Base-by-base conservation (phyloP, 2,797 vertebrate genomes). In the Hybognathus amarus region DNA sequence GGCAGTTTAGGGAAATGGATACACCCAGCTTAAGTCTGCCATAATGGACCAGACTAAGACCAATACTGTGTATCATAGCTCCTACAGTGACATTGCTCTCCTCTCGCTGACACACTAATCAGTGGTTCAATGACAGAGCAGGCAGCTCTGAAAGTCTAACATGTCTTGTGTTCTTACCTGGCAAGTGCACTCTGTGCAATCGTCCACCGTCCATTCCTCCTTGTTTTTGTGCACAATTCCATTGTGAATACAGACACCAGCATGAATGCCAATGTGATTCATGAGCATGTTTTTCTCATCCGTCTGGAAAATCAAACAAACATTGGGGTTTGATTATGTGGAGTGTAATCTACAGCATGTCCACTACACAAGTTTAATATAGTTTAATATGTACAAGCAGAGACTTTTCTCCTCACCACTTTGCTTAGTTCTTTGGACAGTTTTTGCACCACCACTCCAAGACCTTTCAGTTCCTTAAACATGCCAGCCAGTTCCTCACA, bases 181-280 rank as follows among this genome's bases (percentile, higher is more conserved):
- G 92, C 98, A 99, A 90, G 96, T 98, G 91, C 98, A 99, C 92
- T 97, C 96, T 0, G 98, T 99, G 89, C 98, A 99, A 92, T 96
- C 96, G 2, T 99, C 98, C 2, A 99, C 96, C 0, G 97, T 99
- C 98, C 98, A 99, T 85, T 98, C 97, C 0, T 96, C 96, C 13
- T 92, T 94, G 88, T 98, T 97, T 91, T 95, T 96, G 90, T 96
- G 96, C 83, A 96, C 88, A 13, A 98, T 94, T 36, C 97, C 97
- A 8, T 99, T 98, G 92, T 99, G 96, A 88, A 97, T 91, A 90
- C 98, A 99, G 8, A 95, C 95, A 22, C 96, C 96, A 0, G 91
- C 92, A 85, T 94, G 94, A 66, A 94, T 93, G 61, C 94, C 92
- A 5, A 97, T 92, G 50, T 85, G 93, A 82, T 56, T 93, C 71